Base-by-base conservation (phyloP, 2,797 vertebrate species). In the Coregonus suidteri region DNA sequence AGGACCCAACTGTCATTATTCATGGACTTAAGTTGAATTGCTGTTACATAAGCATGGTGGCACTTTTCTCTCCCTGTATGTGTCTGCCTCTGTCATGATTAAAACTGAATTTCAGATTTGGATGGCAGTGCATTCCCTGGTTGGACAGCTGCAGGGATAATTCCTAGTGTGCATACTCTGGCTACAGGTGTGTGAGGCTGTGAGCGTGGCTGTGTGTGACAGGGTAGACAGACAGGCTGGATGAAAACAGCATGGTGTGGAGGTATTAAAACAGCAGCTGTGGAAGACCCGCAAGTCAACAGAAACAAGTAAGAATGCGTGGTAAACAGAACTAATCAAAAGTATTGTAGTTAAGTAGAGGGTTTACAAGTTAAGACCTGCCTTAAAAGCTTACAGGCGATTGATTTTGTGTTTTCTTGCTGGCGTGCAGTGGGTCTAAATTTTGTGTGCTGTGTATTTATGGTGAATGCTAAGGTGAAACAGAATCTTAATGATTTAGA, bases 371-470 rank as follows among this genome's bases (percentile, higher is more conserved):
- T 62, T 25, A 62, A 62, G 54, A 75, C 64, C 35, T 31, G 31
- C 47, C 52, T 53, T 52, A 47, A 47, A 5, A 67, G 65, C 52
- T 53, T n/a, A 68, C 66, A 73, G 41, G 41, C 51, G 35, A 71
- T 73, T 35, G 4, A 62, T 20, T 47, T 25, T 20, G 56, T 25
- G n/a, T 62, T 62, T 59, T 62, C n/a, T 25, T 25, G 25, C n/a
- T 62, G 56, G 56, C 56, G 9, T 62, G 56, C 56, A 15, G 56
- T 62, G n/a, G 56, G 56, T 62, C 1, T 20, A 25, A 7, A 62
- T 62, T 20, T 62, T 11, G n/a, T 20, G 18, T 6, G 56, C n/a
- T 20, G 56, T 62, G 25, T 25, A 25, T 25, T 25, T 62, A 20
- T 20, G n/a, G 3, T 62, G 56, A n/a, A 62, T 62, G 56, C n/a